Evolutionary conservation across 2,113 vertebrate species (phyloP).

Genomic region (Eretmochelys imbricata): DNA sequence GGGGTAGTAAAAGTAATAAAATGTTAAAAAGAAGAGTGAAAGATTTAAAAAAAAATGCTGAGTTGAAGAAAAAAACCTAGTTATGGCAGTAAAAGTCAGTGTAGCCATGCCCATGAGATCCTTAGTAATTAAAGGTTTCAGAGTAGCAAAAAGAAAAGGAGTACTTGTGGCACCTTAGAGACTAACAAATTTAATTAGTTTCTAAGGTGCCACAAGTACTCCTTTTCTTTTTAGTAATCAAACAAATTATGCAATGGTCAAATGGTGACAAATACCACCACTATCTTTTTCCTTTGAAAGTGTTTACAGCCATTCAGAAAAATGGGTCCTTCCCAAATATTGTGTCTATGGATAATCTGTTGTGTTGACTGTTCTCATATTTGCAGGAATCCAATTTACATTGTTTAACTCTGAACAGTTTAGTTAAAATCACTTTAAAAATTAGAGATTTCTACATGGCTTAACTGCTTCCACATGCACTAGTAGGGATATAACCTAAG

Average conservation of each 20-base stretch:
- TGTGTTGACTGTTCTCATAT: background rate
- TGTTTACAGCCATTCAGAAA: background rate
- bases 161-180: too few relatives aligned
- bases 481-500: background rate
- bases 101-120: background rate
- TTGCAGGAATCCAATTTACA: background rate
- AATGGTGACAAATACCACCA: background rate
- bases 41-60: background rate
- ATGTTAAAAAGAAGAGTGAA: background rate
- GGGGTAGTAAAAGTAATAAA: background rate
- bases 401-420: background rate
- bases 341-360: background rate
- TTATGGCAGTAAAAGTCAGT: background rate
- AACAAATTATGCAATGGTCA: background rate
- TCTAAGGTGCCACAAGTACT: too few relatives aligned
- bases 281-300: background rate
- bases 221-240: background rate
- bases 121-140: background rate
- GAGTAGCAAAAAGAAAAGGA: too few relatives aligned
- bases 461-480: background rate
- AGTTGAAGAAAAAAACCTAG: background rate
- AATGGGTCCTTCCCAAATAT: background rate
- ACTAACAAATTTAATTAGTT: too few relatives aligned
- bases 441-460: background rate
- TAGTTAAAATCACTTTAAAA: background rate